Conservation (phyloP, 2,888 invertebrate genomes). For the Campoplex nolae region DNA sequence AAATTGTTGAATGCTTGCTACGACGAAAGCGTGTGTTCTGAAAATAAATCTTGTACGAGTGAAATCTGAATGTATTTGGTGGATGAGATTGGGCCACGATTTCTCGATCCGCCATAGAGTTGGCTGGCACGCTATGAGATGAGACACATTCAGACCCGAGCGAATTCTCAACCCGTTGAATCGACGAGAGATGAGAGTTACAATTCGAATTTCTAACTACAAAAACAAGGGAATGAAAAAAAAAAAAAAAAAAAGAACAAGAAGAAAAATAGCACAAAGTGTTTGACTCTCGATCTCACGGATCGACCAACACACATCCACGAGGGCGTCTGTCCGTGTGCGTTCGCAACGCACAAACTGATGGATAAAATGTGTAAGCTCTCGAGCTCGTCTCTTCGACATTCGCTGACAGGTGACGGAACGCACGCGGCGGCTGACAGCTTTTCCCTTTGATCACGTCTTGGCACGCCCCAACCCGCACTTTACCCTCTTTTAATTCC, state of each 20-base stretch:
- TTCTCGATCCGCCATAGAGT: conserved; percentile 17
- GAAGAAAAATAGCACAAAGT: conserved; percentile 36
- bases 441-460: conserved; percentile 67
- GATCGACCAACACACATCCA: background rate
- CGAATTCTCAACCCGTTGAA: conserved; percentile 56
- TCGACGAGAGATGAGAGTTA: conserved; percentile 55
- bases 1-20: background rate
- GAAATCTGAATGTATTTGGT: conserved; percentile 52
- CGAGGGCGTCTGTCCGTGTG: background rate
- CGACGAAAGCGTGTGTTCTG: conserved; percentile 38
- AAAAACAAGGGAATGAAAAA: conserved; percentile 45
- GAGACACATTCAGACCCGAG: conserved; percentile 33
- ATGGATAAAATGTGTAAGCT: conserved; percentile 20
- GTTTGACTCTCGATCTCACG: conserved; percentile 43
- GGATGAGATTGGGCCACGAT: conserved; percentile 29
- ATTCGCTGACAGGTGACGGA: conserved; percentile 66
- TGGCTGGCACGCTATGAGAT: conserved; percentile 47
- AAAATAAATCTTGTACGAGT: conserved; percentile 52
- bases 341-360: conserved; percentile 10
- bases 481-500: conserved; percentile 59
- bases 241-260: background rate
- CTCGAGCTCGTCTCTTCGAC: conserved; percentile 46
- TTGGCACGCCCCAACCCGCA: conserved; percentile 59
- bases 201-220: conserved; percentile 49
- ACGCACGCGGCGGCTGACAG: conserved; percentile 65